phyloP scores from a whole-genome alignment of 2,113 vertebrate genomes.

The Pseudolaguvia tuberculata region DNA sequence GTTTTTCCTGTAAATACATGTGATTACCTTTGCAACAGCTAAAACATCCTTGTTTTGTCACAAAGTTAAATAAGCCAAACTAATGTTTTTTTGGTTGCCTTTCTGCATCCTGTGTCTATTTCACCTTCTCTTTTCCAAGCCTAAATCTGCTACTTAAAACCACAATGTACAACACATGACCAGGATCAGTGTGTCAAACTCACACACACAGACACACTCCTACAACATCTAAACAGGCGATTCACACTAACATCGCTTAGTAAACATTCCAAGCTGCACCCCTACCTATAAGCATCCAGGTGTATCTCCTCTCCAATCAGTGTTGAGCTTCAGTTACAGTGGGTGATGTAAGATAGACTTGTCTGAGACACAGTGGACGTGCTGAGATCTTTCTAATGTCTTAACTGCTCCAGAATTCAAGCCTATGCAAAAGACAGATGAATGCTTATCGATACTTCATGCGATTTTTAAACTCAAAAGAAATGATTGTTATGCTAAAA shows the following conservation, averaged over 20 bases:
- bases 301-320: background rate
- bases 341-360: background rate
- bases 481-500: background rate
- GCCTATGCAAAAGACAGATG: background rate
- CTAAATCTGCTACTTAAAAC: slow-evolving; percentile 8
- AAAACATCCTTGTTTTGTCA: background rate
- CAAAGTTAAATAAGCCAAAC: background rate
- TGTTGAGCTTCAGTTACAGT: background rate
- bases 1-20: background rate
- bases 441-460: background rate
- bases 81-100: background rate
- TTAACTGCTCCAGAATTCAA: background rate
- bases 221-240: background rate
- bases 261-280: background rate
- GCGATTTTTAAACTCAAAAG: background rate
- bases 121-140: background rate
- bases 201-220: background rate
- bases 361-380: background rate
- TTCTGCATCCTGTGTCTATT: slow-evolving; percentile 7
- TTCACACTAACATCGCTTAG: background rate
- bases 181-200: background rate
- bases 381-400: background rate
- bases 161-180: slow-evolving; percentile 11
- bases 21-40: background rate
- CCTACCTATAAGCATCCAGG: background rate